Evolutionary conservation across 2,888 invertebrate genomes (phyloP).

Genomic region (Parasteatoda lunata): DNA sequence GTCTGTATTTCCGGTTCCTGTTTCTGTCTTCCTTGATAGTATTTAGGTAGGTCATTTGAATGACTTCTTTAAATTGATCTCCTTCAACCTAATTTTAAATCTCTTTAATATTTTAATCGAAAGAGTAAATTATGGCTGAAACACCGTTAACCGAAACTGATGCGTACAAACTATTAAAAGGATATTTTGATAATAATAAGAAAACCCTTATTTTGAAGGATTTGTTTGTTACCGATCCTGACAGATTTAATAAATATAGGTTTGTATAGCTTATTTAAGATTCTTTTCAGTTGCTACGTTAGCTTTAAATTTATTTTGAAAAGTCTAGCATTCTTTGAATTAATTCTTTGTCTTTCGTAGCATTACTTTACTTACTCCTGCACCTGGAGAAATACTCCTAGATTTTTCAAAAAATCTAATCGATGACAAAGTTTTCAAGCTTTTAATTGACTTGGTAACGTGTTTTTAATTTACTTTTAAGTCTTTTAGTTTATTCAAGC

Average conservation of each 20-base stretch:
- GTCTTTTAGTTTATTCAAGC: background rate
- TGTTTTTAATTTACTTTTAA: background rate
- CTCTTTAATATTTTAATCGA: background rate
- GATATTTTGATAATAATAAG: constrained; percentile 83
- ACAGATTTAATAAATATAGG: constrained; percentile 93
- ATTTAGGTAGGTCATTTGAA: constrained; percentile 64
- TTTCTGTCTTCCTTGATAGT: background rate
- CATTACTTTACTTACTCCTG: constrained; percentile 83
- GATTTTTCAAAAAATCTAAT: constrained; percentile 98
- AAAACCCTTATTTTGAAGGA: constrained; percentile 86
- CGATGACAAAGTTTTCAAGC: constrained; percentile 82
- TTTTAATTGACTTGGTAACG: constrained; percentile 86
- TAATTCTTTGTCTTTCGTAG: constrained; percentile 76
- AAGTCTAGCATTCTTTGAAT: background rate
- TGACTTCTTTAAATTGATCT: constrained; percentile 24
- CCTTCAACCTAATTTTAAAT: background rate
- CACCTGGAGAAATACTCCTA: constrained; percentile 91
- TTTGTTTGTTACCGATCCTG: constrained; percentile 86
- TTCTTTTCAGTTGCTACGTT: background rate
- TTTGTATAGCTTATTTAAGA: constrained; percentile 74
- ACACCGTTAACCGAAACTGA: constrained; percentile 79
- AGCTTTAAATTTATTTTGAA: background rate
- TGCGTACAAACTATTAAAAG: constrained; percentile 84
- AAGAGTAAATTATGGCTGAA: constrained; percentile 32
- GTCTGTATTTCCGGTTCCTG: constrained; percentile 50